These are phyloP conservation scores for Verasper variegatus DNA, from an alignment of 2,113 vertebrate genomes.

Conservation along the genomic window DNA sequence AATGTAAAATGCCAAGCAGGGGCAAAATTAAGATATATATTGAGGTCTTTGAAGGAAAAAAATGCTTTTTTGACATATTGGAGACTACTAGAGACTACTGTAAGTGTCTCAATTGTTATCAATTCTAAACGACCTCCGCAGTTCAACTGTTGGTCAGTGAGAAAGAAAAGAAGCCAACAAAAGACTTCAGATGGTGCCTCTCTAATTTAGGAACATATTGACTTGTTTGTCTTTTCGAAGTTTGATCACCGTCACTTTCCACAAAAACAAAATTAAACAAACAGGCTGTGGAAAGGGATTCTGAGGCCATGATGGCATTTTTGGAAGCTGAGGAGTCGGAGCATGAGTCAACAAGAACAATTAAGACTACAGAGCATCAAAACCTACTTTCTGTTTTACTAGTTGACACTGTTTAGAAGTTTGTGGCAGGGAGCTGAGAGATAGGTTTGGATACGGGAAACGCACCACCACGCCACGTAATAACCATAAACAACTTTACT, in stretches of 20 bases:
- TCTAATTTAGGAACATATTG: neutral
- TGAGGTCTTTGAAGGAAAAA: too few relatives aligned
- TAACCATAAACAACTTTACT: slow-evolving; percentile 54
- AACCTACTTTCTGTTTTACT: slow-evolving; percentile 56
- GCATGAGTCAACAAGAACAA: slow-evolving; percentile 63
- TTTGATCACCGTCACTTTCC: neutral
- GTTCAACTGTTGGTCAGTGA: neutral
- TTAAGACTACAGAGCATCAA: slow-evolving; percentile 59
- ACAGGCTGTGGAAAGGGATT: neutral
- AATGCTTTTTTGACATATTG: too few relatives aligned
- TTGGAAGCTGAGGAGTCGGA: slow-evolving; percentile 43
- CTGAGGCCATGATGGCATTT: slow-evolving; percentile 29
- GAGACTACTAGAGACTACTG: too few relatives aligned
- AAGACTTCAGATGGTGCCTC: neutral
- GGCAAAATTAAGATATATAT: too few relatives aligned
- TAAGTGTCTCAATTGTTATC: neutral
- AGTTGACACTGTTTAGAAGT: slow-evolving; percentile 58
- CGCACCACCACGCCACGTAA: slow-evolving; percentile 22
- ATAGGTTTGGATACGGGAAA: slow-evolving; percentile 42
- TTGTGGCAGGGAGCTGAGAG: slow-evolving; percentile 56
- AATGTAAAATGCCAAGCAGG: too few relatives aligned
- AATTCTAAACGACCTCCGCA: neutral
- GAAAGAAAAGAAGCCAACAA: neutral
- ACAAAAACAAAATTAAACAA: neutral
- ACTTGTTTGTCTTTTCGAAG: neutral